Percentiles rank a stretch among this genome's conserved stretches.
phyloP scores from a whole-genome alignment of 2,113 vertebrate genomes.

The Chroicocephalus ridibundus region DNA sequence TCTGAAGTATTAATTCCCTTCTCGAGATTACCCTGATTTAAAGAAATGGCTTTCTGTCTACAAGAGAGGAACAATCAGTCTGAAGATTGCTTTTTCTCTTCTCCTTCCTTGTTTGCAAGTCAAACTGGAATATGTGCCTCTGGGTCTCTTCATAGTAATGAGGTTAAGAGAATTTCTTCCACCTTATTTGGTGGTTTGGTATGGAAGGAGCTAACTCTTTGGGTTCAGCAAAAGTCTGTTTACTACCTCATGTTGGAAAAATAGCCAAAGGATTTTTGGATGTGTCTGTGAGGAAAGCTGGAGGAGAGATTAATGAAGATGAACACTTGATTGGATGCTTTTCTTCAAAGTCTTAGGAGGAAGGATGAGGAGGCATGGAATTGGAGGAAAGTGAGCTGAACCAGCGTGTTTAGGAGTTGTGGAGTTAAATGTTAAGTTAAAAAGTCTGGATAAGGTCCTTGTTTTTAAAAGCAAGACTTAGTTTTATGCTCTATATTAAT shows the following conservation, averaged over 20 bases:
- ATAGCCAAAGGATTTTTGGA: background rate
- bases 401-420: background rate
- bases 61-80: background rate
- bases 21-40: conserved; percentile 11
- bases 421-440: background rate
- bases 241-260: background rate
- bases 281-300: background rate
- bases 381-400: background rate
- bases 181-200: background rate
- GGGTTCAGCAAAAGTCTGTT: background rate
- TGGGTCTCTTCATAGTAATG: background rate
- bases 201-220: background rate
- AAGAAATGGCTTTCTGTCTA: background rate
- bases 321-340: background rate
- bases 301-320: background rate
- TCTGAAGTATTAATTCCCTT: conserved; percentile 16
- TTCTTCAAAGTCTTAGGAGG: background rate
- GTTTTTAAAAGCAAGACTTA: background rate
- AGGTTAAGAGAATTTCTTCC: background rate
- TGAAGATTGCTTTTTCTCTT: background rate
- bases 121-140: background rate
- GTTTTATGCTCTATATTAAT: background rate
- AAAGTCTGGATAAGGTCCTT: background rate
- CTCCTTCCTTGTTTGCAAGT: conserved; percentile 23
- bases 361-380: background rate